Percentiles rank a stretch among this genome's conserved stretches.
phyloP scores from a whole-genome alignment of 2,113 vertebrate genomes.

The Aptenodytes forsteri region DNA sequence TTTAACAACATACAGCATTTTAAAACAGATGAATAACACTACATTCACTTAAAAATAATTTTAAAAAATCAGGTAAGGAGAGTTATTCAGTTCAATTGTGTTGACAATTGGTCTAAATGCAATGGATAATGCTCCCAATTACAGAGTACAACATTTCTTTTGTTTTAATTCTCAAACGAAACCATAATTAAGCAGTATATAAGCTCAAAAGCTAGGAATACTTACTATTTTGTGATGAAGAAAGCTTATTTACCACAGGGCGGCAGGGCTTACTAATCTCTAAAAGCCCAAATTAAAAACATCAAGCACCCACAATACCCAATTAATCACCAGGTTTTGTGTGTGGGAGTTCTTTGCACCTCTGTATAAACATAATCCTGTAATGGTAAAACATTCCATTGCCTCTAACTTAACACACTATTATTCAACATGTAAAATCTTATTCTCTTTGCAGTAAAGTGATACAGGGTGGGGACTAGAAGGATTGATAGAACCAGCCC shows the following conservation, averaged over 20 bases:
- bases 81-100: background rate
- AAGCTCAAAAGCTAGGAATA: background rate
- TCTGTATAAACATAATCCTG: background rate
- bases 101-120: background rate
- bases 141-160: background rate
- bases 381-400: background rate
- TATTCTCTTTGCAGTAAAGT: background rate
- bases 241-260: background rate
- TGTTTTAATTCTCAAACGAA: slow-evolving; percentile 47
- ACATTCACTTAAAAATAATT: background rate
- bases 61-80: background rate
- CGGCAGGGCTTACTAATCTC: background rate
- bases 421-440: background rate
- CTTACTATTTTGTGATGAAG: background rate
- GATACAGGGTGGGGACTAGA: background rate
- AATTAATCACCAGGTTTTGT: slow-evolving; percentile 9
- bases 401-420: background rate
- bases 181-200: background rate
- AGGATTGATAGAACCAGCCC: background rate
- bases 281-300: background rate
- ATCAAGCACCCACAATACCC: background rate
- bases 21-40: background rate
- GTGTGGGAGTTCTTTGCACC: background rate
- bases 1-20: background rate
- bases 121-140: background rate